phyloP scores from a whole-genome alignment of 2,888 invertebrate genomes.

The Ichneumoninae sp. region DNA sequence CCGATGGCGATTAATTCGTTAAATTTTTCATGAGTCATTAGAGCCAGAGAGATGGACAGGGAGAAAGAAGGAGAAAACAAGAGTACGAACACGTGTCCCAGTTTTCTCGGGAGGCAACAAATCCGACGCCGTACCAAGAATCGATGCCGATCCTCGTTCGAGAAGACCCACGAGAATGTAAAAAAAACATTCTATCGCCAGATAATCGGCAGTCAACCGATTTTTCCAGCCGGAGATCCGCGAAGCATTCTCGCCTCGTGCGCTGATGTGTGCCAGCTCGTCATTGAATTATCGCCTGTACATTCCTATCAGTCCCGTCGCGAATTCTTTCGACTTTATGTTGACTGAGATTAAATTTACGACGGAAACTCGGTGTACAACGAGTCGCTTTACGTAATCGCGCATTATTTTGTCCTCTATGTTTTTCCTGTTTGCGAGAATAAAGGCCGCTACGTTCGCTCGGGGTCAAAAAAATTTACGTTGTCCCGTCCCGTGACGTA shows the following conservation, averaged over 20 bases:
- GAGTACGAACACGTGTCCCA: background rate
- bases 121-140: background rate
- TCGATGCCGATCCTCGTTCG: background rate
- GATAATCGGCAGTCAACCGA: background rate
- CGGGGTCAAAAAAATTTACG: background rate
- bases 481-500: background rate
- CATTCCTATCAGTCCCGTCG: background rate
- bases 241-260: background rate
- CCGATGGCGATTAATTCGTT: background rate
- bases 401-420: background rate
- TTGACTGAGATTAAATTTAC: background rate
- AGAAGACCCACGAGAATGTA: background rate
- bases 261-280: background rate
- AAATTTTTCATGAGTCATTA: slow-evolving; percentile 1
- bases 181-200: background rate
- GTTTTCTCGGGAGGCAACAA: background rate
- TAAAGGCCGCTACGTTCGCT: background rate
- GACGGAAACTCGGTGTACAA: background rate
- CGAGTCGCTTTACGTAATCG: background rate
- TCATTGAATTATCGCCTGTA: background rate
- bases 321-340: background rate
- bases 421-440: background rate
- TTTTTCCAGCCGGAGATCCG: slow-evolving; percentile 4
- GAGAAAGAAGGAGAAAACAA: background rate
- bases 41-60: background rate